Percentiles rank a stretch among this genome's conserved stretches.
Evolutionary conservation across 2,888 invertebrate genomes (phyloP).

Genomic region (Conomelus anceps): DNA sequence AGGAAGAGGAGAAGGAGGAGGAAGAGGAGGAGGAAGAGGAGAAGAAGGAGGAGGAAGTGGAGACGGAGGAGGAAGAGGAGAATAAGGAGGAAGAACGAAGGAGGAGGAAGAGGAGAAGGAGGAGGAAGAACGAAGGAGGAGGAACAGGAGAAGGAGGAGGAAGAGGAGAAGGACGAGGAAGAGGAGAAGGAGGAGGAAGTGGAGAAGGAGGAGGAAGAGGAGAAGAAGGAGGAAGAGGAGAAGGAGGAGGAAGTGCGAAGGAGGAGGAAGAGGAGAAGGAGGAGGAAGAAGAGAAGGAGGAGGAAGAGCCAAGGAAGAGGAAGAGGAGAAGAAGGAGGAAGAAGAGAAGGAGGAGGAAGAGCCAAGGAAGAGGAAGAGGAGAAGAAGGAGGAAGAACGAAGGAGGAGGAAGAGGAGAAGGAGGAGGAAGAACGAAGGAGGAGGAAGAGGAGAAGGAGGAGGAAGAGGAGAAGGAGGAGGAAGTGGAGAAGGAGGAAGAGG

Average conservation of each 20-base stretch:
- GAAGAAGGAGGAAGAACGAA: too few relatives aligned
- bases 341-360: neutral
- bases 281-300: neutral
- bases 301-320: too few relatives aligned
- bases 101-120: neutral
- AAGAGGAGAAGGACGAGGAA: neutral
- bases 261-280: neutral
- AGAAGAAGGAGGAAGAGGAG: neutral
- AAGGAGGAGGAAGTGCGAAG: neutral
- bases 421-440: too few relatives aligned
- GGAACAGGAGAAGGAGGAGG: neutral
- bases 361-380: neutral
- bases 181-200: neutral
- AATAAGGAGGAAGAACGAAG: neutral
- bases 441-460: too few relatives aligned
- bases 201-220: neutral
- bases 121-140: neutral
- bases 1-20: neutral
- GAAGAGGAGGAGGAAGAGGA: neutral
- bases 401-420: neutral
- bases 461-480: too few relatives aligned
- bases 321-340: neutral
- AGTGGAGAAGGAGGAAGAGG: too few relatives aligned
- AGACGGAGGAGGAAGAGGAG: neutral
- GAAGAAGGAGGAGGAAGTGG: neutral